Evolutionary conservation across 2,888 invertebrate genomes (phyloP).

Genomic region (Ophioninae sp.): DNA sequence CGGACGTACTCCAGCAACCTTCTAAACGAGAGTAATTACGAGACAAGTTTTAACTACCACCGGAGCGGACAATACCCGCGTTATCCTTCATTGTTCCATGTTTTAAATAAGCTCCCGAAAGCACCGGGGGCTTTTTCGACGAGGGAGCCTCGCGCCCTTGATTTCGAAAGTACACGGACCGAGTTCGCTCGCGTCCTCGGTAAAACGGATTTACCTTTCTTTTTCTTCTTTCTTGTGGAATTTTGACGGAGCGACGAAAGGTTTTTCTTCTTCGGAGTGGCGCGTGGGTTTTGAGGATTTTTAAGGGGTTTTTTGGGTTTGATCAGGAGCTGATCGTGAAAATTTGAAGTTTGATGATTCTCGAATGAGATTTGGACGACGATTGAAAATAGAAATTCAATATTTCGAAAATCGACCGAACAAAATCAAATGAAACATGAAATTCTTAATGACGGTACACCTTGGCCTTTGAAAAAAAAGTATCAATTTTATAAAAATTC

Average conservation of each 20-base stretch:
- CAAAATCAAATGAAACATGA: too few relatives aligned
- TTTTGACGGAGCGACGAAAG: not conserved
- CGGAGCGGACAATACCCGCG: conserved; percentile 76
- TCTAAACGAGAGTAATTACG: conserved; percentile 80
- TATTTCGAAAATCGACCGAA: too few relatives aligned
- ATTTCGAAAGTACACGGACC: not conserved
- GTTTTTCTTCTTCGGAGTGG: not conserved
- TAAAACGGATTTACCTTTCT: not conserved
- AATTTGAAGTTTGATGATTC: too few relatives aligned
- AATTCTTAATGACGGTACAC: too few relatives aligned
- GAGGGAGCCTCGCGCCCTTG: not conserved
- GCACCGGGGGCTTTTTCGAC: conserved; percentile 60
- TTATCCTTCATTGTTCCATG: conserved; percentile 78
- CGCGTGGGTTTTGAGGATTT: too few relatives aligned
- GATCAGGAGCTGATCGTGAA: too few relatives aligned
- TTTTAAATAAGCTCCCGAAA: conserved; percentile 78
- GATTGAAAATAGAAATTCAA: too few relatives aligned
- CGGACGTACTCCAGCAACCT: conserved; percentile 50
- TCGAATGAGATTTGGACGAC: too few relatives aligned
- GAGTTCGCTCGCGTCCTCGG: not conserved
- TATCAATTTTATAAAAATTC: too few relatives aligned
- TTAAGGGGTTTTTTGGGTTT: too few relatives aligned
- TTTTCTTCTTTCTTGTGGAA: too few relatives aligned
- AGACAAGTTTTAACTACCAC: conserved; percentile 80
- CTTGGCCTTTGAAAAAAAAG: too few relatives aligned